Evolutionary conservation across 2,797 vertebrate genomes (phyloP).

Genomic region (Sebastes vulpes): DNA sequence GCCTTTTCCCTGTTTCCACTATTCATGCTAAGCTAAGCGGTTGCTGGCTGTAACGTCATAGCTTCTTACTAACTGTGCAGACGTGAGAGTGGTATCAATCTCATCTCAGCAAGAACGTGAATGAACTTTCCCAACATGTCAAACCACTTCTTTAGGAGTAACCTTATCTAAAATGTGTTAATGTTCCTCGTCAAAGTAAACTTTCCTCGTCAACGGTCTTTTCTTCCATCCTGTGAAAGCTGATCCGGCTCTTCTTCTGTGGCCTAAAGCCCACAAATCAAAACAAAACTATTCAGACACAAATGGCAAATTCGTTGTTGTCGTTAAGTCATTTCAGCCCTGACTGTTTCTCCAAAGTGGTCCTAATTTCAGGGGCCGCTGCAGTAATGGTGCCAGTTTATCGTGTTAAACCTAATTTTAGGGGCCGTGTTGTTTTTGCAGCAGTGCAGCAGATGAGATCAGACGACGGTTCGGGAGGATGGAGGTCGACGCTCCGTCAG

Average conservation of each 20-base stretch:
- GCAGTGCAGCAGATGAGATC: background rate
- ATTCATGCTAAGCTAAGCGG: too few relatives aligned
- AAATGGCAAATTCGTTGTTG: slow-evolving; percentile 28
- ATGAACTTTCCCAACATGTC: too few relatives aligned
- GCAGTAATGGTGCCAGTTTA: slow-evolving; percentile 20
- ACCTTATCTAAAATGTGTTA: too few relatives aligned
- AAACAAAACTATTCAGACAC: slow-evolving; percentile 18
- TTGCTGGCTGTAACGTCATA: too few relatives aligned
- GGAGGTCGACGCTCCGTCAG: background rate
- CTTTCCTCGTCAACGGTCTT: too few relatives aligned
- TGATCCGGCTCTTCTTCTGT: background rate
- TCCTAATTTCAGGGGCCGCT: slow-evolving; percentile 9
- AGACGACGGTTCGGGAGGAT: background rate
- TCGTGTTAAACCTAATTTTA: slow-evolving; percentile 8
- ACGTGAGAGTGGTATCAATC: too few relatives aligned
- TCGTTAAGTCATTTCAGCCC: slow-evolving; percentile 12
- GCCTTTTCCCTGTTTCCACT: too few relatives aligned
- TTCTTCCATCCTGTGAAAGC: slow-evolving; percentile 2
- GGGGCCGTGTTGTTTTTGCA: slow-evolving; percentile 43
- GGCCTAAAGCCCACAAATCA: background rate
- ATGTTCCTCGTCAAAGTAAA: too few relatives aligned
- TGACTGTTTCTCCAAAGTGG: background rate
- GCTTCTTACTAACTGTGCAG: too few relatives aligned
- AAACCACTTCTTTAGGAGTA: too few relatives aligned
- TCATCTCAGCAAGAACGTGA: too few relatives aligned